phyloP scores from a whole-genome alignment of 2,113 vertebrate genomes.

The Lutjanus erythropterus region DNA sequence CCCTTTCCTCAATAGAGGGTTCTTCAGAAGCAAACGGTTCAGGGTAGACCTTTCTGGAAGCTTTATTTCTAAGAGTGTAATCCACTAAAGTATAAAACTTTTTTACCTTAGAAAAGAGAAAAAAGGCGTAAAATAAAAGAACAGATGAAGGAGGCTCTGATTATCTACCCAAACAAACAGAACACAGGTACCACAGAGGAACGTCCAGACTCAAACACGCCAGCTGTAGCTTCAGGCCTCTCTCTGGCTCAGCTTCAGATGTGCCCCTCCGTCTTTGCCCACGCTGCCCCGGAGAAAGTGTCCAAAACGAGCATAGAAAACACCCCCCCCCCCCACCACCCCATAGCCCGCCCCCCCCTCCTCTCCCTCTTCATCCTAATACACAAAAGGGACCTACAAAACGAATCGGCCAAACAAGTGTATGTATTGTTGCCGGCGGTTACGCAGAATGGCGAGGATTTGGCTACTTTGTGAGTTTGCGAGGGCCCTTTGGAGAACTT shows the following conservation, averaged over 20 bases:
- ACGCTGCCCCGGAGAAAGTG: slow-evolving; percentile 43
- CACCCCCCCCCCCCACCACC: slow-evolving; percentile 1
- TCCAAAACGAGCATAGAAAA: slow-evolving; percentile 35
- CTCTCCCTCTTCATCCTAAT: slow-evolving; percentile 41
- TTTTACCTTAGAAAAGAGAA: too few relatives aligned
- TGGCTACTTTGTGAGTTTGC: slow-evolving; percentile 64
- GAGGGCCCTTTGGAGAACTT: slow-evolving; percentile 64
- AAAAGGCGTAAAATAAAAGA: slow-evolving; percentile 29
- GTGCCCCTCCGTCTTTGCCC: slow-evolving; percentile 46
- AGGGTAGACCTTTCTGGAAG: too few relatives aligned
- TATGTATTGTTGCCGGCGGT: slow-evolving; percentile 73
- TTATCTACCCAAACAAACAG: slow-evolving; percentile 43
- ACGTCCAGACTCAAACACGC: slow-evolving; percentile 24
- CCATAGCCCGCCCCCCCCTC: slow-evolving; percentile 12
- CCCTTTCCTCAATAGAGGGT: too few relatives aligned
- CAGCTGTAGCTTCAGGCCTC: slow-evolving; percentile 48
- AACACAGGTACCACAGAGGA: slow-evolving; percentile 31
- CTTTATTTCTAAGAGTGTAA: too few relatives aligned
- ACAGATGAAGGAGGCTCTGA: slow-evolving; percentile 8
- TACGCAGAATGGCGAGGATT: slow-evolving; percentile 62
- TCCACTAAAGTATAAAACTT: too few relatives aligned
- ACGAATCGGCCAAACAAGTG: slow-evolving; percentile 71
- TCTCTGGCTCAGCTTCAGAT: slow-evolving; percentile 56
- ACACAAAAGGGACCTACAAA: slow-evolving; percentile 73
- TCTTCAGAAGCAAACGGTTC: too few relatives aligned